Evolutionary conservation across 2,888 invertebrate genomes (phyloP).

Genomic region (Tetrapedia diversipes): DNA sequence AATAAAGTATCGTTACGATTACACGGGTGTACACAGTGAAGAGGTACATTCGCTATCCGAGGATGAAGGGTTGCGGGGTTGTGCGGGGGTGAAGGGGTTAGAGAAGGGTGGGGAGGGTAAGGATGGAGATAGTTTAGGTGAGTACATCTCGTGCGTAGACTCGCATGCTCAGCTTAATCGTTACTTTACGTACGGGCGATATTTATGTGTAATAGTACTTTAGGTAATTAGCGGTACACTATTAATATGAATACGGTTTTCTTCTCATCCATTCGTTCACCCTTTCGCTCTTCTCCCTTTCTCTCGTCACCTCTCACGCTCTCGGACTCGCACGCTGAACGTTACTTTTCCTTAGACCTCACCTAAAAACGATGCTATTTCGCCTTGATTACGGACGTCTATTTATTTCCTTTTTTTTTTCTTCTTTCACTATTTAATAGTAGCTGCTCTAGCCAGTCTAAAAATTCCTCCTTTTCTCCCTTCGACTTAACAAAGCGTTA

Average conservation of each 20-base stretch:
- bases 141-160: slow-evolving; percentile 68
- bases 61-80: background rate
- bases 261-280: slow-evolving; percentile 31
- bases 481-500: slow-evolving; percentile 47
- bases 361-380: slow-evolving; percentile 51
- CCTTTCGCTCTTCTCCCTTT: slow-evolving; percentile 8
- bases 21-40: slow-evolving; percentile 69
- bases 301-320: background rate
- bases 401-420: slow-evolving; percentile 42
- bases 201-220: slow-evolving; percentile 75
- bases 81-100: background rate
- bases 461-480: slow-evolving; percentile 40
- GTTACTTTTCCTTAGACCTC: slow-evolving; percentile 16
- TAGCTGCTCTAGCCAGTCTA: slow-evolving; percentile 41
- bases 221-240: slow-evolving; percentile 76
- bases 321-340: background rate
- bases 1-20: slow-evolving; percentile 75
- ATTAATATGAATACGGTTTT: slow-evolving; percentile 66
- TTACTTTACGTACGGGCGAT: slow-evolving; percentile 75
- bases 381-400: slow-evolving; percentile 72
- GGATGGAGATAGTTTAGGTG: slow-evolving; percentile 67
- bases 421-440: slow-evolving; percentile 14
- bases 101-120: background rate
- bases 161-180: slow-evolving; percentile 75
- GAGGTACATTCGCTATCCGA: slow-evolving; percentile 72